Base-by-base conservation (phyloP, 2,113 vertebrate genomes). In the Bettongia penicillata region DNA sequence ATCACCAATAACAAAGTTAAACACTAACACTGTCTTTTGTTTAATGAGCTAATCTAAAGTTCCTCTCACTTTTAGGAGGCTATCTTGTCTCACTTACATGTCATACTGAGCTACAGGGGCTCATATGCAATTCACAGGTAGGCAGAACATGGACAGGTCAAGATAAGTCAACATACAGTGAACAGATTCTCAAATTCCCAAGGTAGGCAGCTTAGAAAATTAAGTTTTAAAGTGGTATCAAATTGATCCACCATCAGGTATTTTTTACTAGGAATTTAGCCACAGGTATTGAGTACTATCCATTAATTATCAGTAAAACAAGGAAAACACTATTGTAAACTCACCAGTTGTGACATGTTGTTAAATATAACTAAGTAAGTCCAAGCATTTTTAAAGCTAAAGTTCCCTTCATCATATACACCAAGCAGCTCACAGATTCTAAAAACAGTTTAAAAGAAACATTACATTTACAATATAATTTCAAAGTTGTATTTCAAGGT, bases 301-400 rank as follows among this genome's bases (percentile, higher is more conserved):
- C 23, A 53, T 90, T 90, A 89, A 8, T 94, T 94, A 90, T 22
- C 95, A 95, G 2, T 94, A 95, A 3, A 98, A 8, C 55, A 96
- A 93, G 47, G 90, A 50, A 93, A 6, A 93, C 23, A 0, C 77
- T 91, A n/a, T 77, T 50, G n/a, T 94, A 96, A 99, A 99, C 99
- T 98, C 98, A 99, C 99, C 96, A 99, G 98, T 93, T 99, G 99
- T 91, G 99, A 99, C 98, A 99, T 98, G 94, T 99, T 99, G 98
- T 99, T 99, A 97, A 99, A 98, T 97, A 99, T 99, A 96, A 99
- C 99, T 98, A 99, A 98, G 97, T 99, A 99, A 0, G 99, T 99
- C 99, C 99, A 99, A n/a, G 99, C 99, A 93, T 99, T 99, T 97
- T 97, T 99, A 89, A 99, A 99, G 95, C 99, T 99, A 97, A 99